Conservation (phyloP, 1,140 invertebrate species). For the Zaprionus capensis region DNA sequence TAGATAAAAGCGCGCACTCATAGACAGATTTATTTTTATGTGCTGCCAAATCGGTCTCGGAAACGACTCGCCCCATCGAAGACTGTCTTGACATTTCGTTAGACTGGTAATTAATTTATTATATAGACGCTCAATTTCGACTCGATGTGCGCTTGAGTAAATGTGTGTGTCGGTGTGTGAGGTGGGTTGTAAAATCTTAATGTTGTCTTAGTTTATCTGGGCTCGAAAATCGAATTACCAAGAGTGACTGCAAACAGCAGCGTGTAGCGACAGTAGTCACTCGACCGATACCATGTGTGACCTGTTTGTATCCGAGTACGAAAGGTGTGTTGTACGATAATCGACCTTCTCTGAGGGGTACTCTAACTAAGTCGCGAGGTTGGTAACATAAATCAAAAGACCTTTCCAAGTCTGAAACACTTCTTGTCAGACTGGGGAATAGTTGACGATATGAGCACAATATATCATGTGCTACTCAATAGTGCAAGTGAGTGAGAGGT, state of each 20-base stretch:
- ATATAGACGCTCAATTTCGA: constrained; percentile 43
- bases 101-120: constrained; percentile 78
- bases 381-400: too few relatives aligned
- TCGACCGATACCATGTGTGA: constrained; percentile 13
- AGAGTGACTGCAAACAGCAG: constrained; percentile 66
- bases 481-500: too few relatives aligned
- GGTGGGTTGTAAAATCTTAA: constrained; percentile 79
- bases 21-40: constrained; percentile 23
- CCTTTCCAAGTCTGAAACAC: too few relatives aligned
- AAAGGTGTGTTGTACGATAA: too few relatives aligned
- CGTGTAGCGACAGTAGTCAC: constrained; percentile 9
- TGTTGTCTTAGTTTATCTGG: constrained; percentile 73
- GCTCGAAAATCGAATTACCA: constrained; percentile 78
- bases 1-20: constrained; percentile 11
- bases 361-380: too few relatives aligned
- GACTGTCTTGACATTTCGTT: constrained; percentile 56
- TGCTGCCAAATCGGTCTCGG: constrained; percentile 34
- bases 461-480: too few relatives aligned
- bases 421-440: too few relatives aligned
- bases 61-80: constrained; percentile 18
- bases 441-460: too few relatives aligned
- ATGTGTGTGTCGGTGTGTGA: not conserved
- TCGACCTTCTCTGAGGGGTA: not conserved
- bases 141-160: not conserved
- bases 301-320: not conserved